These are phyloP conservation scores for Poecile montanus DNA, from an alignment of 2,797 vertebrate species.

Conservation along the genomic window DNA sequence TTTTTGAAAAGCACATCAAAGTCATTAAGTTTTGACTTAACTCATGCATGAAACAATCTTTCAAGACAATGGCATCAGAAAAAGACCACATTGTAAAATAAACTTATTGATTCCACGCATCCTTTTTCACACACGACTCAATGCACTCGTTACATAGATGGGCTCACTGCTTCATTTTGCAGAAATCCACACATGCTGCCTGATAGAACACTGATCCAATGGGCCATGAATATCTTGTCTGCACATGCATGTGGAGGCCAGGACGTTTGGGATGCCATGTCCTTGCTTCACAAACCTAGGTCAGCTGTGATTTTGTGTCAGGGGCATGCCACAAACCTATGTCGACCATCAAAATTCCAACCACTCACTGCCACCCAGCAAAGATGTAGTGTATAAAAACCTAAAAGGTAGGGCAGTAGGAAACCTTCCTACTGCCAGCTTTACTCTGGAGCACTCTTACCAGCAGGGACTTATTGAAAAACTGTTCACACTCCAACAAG, in stretches of 20 bases:
- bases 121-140: background rate
- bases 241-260: background rate
- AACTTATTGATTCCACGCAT: slow-evolving; percentile 15
- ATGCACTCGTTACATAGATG: background rate
- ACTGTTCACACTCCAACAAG: background rate
- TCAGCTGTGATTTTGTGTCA: background rate
- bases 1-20: background rate
- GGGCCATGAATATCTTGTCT: background rate
- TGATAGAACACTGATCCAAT: background rate
- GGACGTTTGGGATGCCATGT: background rate
- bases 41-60: slow-evolving; percentile 23
- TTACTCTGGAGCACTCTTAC: background rate
- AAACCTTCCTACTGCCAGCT: background rate
- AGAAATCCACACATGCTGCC: background rate
- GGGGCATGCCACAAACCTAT: background rate
- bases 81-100: background rate
- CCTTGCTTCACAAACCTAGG: background rate
- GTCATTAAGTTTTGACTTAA: slow-evolving; percentile 10
- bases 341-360: background rate
- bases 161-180: background rate
- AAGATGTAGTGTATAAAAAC: background rate
- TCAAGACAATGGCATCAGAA: background rate
- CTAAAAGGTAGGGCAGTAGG: background rate
- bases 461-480: background rate
- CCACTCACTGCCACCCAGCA: background rate